A percentile compares a stretch with the other conserved stretches of the same genome.
These are phyloP conservation scores for Girardinus metallicus DNA, from an alignment of 2,797 vertebrate genomes.

Conservation along the genomic window DNA sequence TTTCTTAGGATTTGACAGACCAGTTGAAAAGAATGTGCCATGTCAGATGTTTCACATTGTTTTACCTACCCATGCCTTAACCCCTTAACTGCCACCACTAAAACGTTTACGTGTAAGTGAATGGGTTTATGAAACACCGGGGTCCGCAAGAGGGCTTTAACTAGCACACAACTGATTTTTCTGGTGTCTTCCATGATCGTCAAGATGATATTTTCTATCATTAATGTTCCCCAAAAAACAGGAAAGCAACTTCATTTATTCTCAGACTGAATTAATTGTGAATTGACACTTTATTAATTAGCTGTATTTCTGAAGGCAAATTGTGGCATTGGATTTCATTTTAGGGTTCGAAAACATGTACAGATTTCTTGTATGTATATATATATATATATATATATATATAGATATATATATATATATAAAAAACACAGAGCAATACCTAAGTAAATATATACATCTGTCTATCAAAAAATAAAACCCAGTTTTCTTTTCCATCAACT, in stretches of 20 bases:
- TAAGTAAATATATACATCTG: not conserved
- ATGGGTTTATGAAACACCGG: no score
- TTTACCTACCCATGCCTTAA: not conserved
- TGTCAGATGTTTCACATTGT: not conserved
- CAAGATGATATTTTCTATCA: not conserved
- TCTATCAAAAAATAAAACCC: not conserved
- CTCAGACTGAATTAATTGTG: not conserved
- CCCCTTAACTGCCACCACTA: no score
- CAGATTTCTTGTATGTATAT: not conserved
- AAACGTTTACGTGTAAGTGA: no score
- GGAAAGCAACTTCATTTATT: not conserved
- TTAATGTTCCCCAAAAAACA: not conserved
- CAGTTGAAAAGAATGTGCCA: not conserved
- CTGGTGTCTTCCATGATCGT: not conserved
- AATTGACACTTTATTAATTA: not conserved
- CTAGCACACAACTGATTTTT: not conserved
- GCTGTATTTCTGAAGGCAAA: not conserved
- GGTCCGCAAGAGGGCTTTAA: not conserved
- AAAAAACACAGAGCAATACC: not conserved
- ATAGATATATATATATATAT: not conserved
- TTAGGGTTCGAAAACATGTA: not conserved
- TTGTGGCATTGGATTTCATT: not conserved
- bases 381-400: not conserved
- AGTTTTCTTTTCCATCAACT: not conserved
- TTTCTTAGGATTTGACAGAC: not conserved